Conservation (phyloP, 1,140 invertebrate species). For the Drosophila lowei region DNA sequence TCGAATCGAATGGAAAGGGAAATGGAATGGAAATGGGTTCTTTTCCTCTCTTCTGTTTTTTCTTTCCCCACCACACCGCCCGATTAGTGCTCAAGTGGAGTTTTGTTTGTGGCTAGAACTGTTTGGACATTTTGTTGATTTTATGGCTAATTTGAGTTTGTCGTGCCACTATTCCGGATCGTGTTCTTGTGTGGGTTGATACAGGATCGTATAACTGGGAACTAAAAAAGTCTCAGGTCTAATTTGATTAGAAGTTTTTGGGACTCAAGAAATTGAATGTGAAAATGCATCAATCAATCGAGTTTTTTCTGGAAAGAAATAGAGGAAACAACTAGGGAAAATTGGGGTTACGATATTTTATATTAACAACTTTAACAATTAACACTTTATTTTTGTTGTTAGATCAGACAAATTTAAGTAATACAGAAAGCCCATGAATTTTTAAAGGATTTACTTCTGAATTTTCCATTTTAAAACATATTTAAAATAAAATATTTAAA, state of each 20-base stretch:
- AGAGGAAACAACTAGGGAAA: too few relatives aligned
- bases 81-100: conserved; percentile 50
- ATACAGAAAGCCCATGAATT: too few relatives aligned
- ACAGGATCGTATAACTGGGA: background rate
- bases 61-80: background rate
- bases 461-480: too few relatives aligned
- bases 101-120: conserved; percentile 25
- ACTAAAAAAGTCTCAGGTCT: background rate
- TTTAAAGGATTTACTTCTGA: too few relatives aligned
- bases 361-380: conserved; percentile 1
- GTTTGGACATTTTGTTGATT: conserved; percentile 25
- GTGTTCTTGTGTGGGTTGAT: conserved; percentile 27
- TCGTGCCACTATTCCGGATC: conserved; percentile 31
- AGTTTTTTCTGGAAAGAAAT: too few relatives aligned
- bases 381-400: background rate
- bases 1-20: conserved; percentile 5
- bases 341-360: background rate
- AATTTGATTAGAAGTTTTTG: background rate
- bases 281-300: background rate
- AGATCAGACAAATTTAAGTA: too few relatives aligned
- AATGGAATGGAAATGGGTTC: conserved; percentile 1
- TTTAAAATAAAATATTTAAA: too few relatives aligned
- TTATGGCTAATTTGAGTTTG: conserved; percentile 72
- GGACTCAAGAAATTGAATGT: background rate
- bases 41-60: conserved; percentile 34